Conservation (phyloP, 2,888 invertebrate genomes). For the Xestia rhomboidea region DNA sequence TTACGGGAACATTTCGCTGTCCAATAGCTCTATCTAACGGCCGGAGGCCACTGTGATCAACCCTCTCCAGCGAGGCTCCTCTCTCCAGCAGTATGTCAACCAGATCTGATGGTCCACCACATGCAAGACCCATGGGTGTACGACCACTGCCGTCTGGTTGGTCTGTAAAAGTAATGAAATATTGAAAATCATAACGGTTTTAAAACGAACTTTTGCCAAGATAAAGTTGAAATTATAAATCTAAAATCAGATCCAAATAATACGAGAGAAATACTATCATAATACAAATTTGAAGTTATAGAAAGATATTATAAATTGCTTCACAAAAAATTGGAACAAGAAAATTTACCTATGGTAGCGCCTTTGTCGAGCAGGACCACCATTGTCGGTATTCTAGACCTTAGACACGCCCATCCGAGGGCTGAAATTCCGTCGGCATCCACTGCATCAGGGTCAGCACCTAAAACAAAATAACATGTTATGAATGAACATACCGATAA, state of each 20-base stretch:
- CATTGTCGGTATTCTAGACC: conserved; percentile 93
- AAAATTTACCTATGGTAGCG: conserved; percentile 92
- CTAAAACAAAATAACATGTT: conserved; percentile 76
- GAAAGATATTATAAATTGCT: too few relatives aligned
- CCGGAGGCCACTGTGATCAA: conserved; percentile 97
- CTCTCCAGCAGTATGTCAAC: conserved; percentile 96
- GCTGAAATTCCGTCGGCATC: conserved; percentile 97
- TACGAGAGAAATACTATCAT: background rate
- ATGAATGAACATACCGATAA: background rate
- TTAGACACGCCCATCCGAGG: conserved; percentile 97
- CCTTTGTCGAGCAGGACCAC: conserved; percentile 94
- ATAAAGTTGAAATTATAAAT: background rate
- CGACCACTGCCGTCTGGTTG: conserved; percentile 96
- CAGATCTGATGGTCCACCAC: conserved; percentile 92
- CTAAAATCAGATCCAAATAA: background rate
- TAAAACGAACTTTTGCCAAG: background rate
- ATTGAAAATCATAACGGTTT: background rate
- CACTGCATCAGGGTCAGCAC: conserved; percentile 93
- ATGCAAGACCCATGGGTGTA: conserved; percentile 97
- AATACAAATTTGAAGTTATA: background rate
- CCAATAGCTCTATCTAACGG: conserved; percentile 98
- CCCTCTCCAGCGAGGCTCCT: conserved; percentile 97
- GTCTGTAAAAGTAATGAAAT: conserved; percentile 72
- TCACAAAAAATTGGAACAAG: background rate
- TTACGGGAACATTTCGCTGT: conserved; percentile 94